Evolutionary conservation across 30 jellyfish, hydroid and myxozoan genomes (phyloP).

Genomic region (Hydra vulgaris): DNA sequence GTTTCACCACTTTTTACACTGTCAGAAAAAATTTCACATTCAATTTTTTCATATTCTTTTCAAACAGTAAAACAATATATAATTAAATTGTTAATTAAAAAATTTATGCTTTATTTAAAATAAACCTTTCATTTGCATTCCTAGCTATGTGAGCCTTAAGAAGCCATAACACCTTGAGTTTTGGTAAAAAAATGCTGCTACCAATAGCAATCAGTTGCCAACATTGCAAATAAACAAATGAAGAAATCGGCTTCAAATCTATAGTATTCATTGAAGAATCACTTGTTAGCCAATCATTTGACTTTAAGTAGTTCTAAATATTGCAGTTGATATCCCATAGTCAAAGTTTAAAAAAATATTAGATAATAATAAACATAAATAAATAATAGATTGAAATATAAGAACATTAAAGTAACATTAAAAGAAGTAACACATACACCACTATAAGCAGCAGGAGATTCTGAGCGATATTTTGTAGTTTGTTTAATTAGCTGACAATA

Average conservation of each 20-base stretch:
- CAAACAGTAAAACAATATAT: no score
- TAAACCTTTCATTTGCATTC: slow-evolving; percentile 57
- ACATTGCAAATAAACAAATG: slow-evolving; percentile 73
- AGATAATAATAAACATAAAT: no score
- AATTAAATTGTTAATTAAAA: neutral
- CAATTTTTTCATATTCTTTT: no score
- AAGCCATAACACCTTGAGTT: slow-evolving; percentile 84
- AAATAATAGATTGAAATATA: neutral
- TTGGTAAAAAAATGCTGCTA: slow-evolving; percentile 78
- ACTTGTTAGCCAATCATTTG: slow-evolving; percentile 63
- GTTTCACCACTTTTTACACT: no score
- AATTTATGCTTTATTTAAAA: neutral
- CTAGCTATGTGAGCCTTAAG: slow-evolving; percentile 70
- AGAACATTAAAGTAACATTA: no score
- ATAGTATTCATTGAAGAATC: slow-evolving; percentile 37
- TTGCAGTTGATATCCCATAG: no score
- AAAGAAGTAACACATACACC: neutral
- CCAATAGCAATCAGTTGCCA: slow-evolving; percentile 89
- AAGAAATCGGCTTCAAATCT: slow-evolving; percentile 73
- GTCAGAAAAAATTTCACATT: no score
- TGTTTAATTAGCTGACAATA: slow-evolving; percentile 90
- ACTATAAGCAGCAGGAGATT: neutral
- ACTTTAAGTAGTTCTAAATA: slow-evolving; percentile 10
- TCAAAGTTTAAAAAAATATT: no score
- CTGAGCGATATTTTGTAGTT: slow-evolving; percentile 57